A percentile compares a stretch with the other conserved stretches of the same genome.
Conservation (phyloP, 2,888 invertebrate genomes). For the Brenthis hecate region DNA sequence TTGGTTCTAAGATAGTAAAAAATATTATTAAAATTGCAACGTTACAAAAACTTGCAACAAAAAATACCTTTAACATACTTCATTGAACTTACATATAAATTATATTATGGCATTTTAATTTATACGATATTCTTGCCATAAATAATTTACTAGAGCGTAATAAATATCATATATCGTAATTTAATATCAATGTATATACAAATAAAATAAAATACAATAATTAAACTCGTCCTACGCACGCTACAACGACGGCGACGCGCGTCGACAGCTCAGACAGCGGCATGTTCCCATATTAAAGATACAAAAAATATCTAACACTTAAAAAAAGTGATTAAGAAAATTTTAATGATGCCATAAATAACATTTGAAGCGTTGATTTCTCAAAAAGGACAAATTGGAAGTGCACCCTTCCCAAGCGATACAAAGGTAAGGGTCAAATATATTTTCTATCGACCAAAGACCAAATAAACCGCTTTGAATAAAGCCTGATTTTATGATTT, state of each 20-base stretch:
- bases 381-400: slow-evolving; percentile 75
- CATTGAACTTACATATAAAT: neutral
- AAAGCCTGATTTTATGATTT: slow-evolving; percentile 81
- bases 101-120: neutral
- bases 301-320: slow-evolving; percentile 39
- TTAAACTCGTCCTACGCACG: slow-evolving; percentile 65
- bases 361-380: slow-evolving; percentile 65
- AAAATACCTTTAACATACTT: neutral
- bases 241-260: slow-evolving; percentile 27
- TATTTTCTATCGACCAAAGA: slow-evolving; percentile 68
- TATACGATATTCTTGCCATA: slow-evolving; percentile 5
- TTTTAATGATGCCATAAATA: slow-evolving; percentile 79
- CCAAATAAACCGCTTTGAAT: slow-evolving; percentile 76
- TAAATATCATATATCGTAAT: slow-evolving; percentile 17
- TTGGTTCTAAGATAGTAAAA: too few relatives aligned
- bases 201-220: slow-evolving; percentile 66
- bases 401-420: slow-evolving; percentile 67
- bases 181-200: slow-evolving; percentile 20
- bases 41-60: neutral
- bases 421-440: slow-evolving; percentile 63
- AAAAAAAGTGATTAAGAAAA: slow-evolving; percentile 68
- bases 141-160: slow-evolving; percentile 13
- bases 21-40: too few relatives aligned
- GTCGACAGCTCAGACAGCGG: slow-evolving; percentile 28
- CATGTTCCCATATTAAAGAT: slow-evolving; percentile 31